Base-by-base conservation (phyloP, 2,888 invertebrate genomes). In the Hirtodrosophila cameraria region DNA sequence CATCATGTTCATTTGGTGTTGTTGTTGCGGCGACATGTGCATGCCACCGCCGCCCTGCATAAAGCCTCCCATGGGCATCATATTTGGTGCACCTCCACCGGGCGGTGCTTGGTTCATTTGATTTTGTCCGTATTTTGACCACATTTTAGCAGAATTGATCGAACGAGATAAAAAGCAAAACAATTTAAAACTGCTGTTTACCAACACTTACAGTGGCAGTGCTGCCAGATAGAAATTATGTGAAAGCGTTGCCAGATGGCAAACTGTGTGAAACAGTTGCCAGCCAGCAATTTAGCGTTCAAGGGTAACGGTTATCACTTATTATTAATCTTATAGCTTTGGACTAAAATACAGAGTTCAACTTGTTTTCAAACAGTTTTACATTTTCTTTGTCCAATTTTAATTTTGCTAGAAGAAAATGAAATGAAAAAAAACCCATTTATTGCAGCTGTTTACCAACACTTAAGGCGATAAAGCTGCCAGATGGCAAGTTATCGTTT, bases 1-100 rank as follows among this genome's bases (percentile, higher is more conserved):
- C 57, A 86, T 81, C 75, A 87, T 82, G 16, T 64, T 69, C 75
- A 83, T 87, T 58, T 87, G 85, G 20, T 77, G 82, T 7, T 81
- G 78, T 15, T 81, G 83, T 52, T 86, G 75, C 36, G 63, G 74
- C 11, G 70, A 72, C 85, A 88, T 86, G 48, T 79, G 71, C 76
- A 78, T 53, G 63, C 79, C 79, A 7, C 53, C 49, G 1, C 64
- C 65, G 6, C 82, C 77, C 23, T 74, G 78, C 64, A 70, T 71
- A 6, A 85, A 78, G 11, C 82, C 81, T 6, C 76, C 75, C 74
- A 86, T 79, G 2, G 68, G 74, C 86, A 84, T 76, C 81, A 81
- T 86, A 45, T 81, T 81, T 0, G 75, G 81, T 0, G 63, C 81
- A 31, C 80, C 75, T 13, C 68, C 60, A 7, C 74, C 62, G 28